phyloP scores from a whole-genome alignment of 1,140 invertebrate species.

The Chlorops oryzae region DNA sequence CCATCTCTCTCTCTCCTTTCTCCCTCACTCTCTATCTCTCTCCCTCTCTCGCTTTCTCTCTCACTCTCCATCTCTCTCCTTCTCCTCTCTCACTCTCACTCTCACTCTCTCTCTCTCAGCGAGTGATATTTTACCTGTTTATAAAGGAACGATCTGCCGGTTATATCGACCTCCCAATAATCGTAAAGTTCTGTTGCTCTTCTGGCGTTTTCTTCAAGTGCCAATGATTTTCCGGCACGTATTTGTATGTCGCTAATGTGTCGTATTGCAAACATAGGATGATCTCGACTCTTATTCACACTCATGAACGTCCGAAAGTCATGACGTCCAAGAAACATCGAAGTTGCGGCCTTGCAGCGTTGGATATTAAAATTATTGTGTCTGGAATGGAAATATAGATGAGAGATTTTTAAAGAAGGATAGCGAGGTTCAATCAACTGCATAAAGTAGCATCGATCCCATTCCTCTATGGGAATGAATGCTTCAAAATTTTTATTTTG shows the following conservation, averaged over 20 bases:
- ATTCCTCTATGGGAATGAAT: conserved; percentile 35
- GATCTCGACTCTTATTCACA: conserved; percentile 43
- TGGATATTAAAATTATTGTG: conserved; percentile 55
- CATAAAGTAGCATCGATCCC: conserved; percentile 37
- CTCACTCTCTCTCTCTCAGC: neutral
- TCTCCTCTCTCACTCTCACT: neutral
- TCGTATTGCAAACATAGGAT: conserved; percentile 49
- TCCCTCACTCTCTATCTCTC: no score
- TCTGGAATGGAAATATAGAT: conserved; percentile 43
- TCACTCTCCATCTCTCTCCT: no score
- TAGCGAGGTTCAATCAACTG: conserved; percentile 44
- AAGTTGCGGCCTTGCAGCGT: conserved; percentile 51
- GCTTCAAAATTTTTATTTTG: conserved; percentile 27
- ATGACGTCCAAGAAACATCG: conserved; percentile 57
- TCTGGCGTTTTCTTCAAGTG: conserved; percentile 41
- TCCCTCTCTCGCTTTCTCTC: no score
- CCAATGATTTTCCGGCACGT: conserved; percentile 46
- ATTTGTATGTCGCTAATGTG: conserved; percentile 51
- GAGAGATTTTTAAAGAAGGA: no score
- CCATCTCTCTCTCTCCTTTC: no score
- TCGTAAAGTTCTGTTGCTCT: conserved; percentile 49
- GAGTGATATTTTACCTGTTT: conserved; percentile 55
- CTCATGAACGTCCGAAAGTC: conserved; percentile 65
- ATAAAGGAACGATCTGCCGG: conserved; percentile 62
- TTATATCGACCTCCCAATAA: conserved; percentile 61